Percentiles rank a stretch among this genome's conserved stretches.
phyloP scores from a whole-genome alignment of 2,113 vertebrate species.

The Tretioscincus oriximinensis region DNA sequence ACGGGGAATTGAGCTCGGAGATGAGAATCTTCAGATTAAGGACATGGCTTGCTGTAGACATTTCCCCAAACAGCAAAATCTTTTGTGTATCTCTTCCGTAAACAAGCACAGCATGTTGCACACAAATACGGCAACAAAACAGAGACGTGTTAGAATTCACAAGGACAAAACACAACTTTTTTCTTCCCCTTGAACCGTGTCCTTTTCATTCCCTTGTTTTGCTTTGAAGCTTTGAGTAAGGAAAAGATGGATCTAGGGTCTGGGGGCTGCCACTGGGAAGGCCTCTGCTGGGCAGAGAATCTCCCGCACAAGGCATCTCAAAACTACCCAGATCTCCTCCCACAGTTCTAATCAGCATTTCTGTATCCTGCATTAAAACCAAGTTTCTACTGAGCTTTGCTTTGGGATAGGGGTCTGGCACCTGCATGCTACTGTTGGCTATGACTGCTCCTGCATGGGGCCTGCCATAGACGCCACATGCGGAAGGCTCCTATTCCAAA shows the following conservation, averaged over 20 bases:
- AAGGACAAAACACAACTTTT: background rate
- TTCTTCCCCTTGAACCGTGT: no score
- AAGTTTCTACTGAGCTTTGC: background rate
- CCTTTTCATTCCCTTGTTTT: no score
- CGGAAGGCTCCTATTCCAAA: no score
- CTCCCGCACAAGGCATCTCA: background rate
- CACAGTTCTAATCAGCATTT: background rate
- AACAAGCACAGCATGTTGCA: background rate
- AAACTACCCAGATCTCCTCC: background rate
- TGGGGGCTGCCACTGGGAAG: no score
- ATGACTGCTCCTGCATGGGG: no score
- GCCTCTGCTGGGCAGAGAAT: background rate
- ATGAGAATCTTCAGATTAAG: slow-evolving; percentile 21
- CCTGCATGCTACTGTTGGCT: no score
- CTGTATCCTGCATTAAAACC: background rate
- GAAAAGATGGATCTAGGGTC: no score
- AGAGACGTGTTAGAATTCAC: background rate
- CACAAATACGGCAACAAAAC: background rate
- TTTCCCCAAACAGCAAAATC: no score
- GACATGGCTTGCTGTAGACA: background rate
- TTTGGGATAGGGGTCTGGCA: no score
- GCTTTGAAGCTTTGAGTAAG: no score
- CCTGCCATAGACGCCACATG: no score
- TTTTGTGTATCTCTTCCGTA: slow-evolving; percentile 34
- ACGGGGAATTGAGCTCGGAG: background rate